These are phyloP conservation scores for Macrosiphum euphorbiae DNA, from an alignment of 2,888 invertebrate species.

Conservation along the genomic window DNA sequence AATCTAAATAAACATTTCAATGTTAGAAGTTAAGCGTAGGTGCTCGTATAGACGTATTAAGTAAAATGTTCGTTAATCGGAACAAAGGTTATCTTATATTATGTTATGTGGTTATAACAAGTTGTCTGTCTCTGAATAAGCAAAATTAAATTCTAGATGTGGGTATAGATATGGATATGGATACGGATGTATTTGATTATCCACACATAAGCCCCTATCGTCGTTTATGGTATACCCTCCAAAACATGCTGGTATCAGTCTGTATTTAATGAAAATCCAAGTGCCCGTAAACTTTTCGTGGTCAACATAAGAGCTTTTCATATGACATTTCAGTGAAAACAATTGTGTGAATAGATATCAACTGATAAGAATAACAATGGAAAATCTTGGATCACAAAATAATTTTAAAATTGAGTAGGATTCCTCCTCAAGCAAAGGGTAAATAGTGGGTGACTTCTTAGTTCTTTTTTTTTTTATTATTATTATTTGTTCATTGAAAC, in stretches of 20 bases:
- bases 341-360: background rate
- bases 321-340: background rate
- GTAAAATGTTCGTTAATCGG: background rate
- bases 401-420: background rate
- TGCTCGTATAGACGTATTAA: background rate
- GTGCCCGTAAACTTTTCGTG: background rate
- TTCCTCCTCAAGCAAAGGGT: too few relatives aligned
- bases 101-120: background rate
- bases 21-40: background rate
- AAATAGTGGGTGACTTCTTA: too few relatives aligned
- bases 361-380: background rate
- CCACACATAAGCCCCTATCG: constrained; percentile 20
- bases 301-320: background rate
- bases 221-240: background rate
- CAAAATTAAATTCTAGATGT: background rate
- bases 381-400: background rate
- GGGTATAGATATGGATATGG: too few relatives aligned
- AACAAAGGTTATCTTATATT: background rate
- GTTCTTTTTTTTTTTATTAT: too few relatives aligned
- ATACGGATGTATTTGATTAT: background rate
- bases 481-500: too few relatives aligned
- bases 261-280: constrained; percentile 7
- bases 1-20: background rate
- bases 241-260: background rate
- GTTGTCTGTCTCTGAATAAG: background rate